Evolutionary conservation across 2,113 vertebrate species (phyloP).

Genomic region (Corythornis madagascariensis): DNA sequence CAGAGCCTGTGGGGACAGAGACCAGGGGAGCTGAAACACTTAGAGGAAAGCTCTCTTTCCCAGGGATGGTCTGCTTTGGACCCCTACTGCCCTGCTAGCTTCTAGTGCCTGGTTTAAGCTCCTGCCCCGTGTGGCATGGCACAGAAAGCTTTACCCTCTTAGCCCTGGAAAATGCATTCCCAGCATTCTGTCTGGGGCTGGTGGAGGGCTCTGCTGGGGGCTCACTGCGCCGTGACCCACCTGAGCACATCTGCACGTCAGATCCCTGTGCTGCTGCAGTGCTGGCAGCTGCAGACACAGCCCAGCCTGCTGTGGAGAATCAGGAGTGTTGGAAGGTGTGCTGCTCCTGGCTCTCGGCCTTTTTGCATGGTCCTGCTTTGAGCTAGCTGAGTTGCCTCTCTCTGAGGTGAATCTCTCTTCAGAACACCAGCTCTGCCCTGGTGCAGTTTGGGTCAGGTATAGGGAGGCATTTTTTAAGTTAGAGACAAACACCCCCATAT

Average conservation of each 20-base stretch:
- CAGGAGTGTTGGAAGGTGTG: not conserved
- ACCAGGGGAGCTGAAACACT: fast-evolving
- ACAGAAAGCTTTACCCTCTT: fast-evolving
- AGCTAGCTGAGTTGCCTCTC: not conserved
- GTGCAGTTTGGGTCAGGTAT: no score
- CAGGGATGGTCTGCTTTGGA: not conserved
- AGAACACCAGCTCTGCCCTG: not conserved
- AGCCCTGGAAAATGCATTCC: not conserved
- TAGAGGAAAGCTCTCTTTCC: not conserved
- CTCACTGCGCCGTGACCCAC: fast-evolving
- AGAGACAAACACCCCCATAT: not conserved
- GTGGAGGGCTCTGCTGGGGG: not conserved
- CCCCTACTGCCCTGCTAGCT: not conserved
- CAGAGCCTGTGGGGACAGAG: fast-evolving
- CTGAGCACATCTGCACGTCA: fast-evolving
- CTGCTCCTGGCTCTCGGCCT: not conserved
- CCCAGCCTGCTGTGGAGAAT: not conserved
- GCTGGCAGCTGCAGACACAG: not conserved
- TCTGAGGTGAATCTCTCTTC: not conserved
- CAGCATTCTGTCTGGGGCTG: fast-evolving
- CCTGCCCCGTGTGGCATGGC: not conserved
- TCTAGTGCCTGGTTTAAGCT: not conserved
- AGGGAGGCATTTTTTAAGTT: not conserved
- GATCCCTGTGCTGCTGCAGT: fast-evolving
- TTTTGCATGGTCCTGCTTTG: not conserved